Conservation (phyloP, 2,888 invertebrate genomes). For the Nycteola revayana region DNA sequence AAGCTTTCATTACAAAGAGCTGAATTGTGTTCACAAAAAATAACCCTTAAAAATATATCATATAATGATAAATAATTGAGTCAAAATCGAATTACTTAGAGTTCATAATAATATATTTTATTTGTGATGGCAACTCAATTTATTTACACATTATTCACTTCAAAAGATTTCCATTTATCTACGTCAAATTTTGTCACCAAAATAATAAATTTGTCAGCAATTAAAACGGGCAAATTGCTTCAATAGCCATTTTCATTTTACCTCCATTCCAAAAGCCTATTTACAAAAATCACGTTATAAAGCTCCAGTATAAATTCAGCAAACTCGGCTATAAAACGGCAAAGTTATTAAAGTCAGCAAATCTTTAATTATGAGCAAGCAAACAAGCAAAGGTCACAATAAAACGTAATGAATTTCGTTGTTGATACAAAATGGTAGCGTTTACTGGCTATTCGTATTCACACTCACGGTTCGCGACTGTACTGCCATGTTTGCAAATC, state of each 20-base stretch:
- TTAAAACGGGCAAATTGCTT: not conserved
- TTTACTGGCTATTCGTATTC: conserved; percentile 45
- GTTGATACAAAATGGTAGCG: conserved; percentile 27
- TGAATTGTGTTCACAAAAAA: too few species aligned
- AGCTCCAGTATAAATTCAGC: conserved; percentile 24
- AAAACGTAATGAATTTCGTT: conserved; percentile 27
- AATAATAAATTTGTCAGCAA: too few species aligned
- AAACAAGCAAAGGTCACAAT: conserved; percentile 28
- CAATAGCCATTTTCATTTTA: conserved; percentile 7
- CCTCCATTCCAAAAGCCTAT: conserved; percentile 5
- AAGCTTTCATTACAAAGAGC: too few species aligned
- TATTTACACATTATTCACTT: too few species aligned
- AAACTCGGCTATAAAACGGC: conserved; percentile 25
- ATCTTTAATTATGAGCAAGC: conserved; percentile 33
- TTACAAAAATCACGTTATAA: conserved; percentile 28
- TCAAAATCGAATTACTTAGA: too few species aligned
- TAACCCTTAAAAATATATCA: too few species aligned
- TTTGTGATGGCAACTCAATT: too few species aligned
- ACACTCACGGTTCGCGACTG: conserved; percentile 44
- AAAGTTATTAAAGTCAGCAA: conserved; percentile 27
- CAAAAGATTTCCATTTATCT: too few species aligned
- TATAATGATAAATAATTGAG: too few species aligned
- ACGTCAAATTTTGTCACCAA: too few species aligned
- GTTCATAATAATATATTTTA: too few species aligned
- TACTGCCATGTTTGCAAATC: conserved; percentile 44